These are phyloP conservation scores for Crotalus viridis DNA, from an alignment of 2,113 vertebrate genomes.

Conservation along the genomic window DNA sequence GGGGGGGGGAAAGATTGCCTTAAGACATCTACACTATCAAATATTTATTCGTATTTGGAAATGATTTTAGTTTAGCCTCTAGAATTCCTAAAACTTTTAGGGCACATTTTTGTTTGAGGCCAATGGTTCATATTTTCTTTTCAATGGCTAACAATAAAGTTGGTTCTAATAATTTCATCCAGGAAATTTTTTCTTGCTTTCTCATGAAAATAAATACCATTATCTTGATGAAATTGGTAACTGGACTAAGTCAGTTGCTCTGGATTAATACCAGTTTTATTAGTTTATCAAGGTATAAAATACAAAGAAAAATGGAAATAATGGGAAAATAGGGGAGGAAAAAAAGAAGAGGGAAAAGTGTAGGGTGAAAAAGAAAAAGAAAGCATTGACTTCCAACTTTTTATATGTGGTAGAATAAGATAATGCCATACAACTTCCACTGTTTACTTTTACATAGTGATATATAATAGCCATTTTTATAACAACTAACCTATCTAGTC, in stretches of 20 bases:
- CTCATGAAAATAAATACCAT: background rate
- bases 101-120: conserved; percentile 57
- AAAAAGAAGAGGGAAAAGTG: background rate
- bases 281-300: background rate
- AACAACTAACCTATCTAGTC: background rate
- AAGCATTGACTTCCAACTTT: background rate
- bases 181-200: conserved; percentile 39
- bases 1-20: background rate
- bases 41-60: conserved; percentile 60
- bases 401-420: background rate
- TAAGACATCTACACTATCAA: conserved; percentile 52
- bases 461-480: background rate
- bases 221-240: background rate
- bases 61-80: conserved; percentile 35
- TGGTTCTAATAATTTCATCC: conserved; percentile 40
- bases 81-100: conserved; percentile 56
- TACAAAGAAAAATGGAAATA: background rate
- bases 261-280: background rate
- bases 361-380: background rate
- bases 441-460: background rate
- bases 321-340: background rate
- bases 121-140: conserved; percentile 62
- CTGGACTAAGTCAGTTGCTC: background rate
- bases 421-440: background rate
- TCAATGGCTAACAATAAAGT: conserved; percentile 65